phyloP scores from a whole-genome alignment of 2,888 invertebrate genomes.

The Acanthococcus lagerstroemiae region DNA sequence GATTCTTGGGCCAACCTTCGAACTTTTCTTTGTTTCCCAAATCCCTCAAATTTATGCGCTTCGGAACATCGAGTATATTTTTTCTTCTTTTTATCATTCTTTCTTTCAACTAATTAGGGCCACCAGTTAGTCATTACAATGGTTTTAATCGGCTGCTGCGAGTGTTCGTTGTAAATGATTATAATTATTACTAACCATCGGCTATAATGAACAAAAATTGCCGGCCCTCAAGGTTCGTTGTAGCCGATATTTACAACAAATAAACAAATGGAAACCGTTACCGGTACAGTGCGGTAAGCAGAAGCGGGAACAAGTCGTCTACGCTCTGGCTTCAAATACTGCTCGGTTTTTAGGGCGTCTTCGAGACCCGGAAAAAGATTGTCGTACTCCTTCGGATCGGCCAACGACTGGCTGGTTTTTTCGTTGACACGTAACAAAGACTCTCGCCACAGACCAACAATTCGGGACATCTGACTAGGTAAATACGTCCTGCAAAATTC shows the following conservation, averaged over 20 bases:
- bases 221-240: background rate
- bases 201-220: background rate
- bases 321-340: slow-evolving; percentile 48
- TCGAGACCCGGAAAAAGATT: slow-evolving; percentile 82
- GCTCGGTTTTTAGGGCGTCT: slow-evolving; percentile 62
- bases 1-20: no score
- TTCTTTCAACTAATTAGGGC: no score
- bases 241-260: background rate
- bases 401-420: slow-evolving; percentile 86
- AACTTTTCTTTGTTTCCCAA: no score
- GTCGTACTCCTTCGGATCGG: slow-evolving; percentile 90
- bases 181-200: no score
- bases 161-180: no score
- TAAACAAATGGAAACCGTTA: slow-evolving; percentile 37
- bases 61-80: no score
- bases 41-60: no score
- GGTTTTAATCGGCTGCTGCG: no score
- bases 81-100: no score
- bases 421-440: slow-evolving; percentile 67
- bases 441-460: slow-evolving; percentile 82
- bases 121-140: no score
- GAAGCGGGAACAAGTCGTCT: slow-evolving; percentile 50
- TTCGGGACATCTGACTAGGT: slow-evolving; percentile 79
- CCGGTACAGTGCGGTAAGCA: slow-evolving; percentile 45
- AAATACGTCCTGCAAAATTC: slow-evolving; percentile 71